These are phyloP conservation scores for Pyrgilauda ruficollis DNA, from an alignment of 2,113 vertebrate species.

Conservation along the genomic window DNA sequence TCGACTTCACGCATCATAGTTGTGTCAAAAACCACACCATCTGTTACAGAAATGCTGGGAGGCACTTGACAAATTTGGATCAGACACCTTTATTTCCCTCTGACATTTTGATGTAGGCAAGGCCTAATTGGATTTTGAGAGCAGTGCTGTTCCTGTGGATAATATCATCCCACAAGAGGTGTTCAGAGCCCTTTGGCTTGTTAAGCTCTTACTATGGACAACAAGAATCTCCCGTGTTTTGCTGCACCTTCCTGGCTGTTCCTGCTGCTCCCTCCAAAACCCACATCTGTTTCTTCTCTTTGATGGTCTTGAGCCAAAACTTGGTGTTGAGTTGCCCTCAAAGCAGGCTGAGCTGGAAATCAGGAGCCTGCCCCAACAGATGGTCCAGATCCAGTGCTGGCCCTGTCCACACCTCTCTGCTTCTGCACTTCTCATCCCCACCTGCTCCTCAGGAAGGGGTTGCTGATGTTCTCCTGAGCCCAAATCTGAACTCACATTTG, in stretches of 20 bases:
- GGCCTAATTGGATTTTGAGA: not conserved
- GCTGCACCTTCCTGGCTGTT: not conserved
- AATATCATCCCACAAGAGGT: not conserved
- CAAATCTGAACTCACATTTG: not conserved
- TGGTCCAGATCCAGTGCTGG: rapidly evolving
- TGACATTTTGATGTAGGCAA: not conserved
- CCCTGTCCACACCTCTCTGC: not conserved
- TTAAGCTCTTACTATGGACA: not conserved
- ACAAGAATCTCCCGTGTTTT: not conserved
- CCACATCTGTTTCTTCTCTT: not conserved
- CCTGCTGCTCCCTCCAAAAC: not conserved
- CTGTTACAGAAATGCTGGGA: not conserved
- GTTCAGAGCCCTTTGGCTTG: rapidly evolving
- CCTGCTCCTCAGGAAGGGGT: not conserved
- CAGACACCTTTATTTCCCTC: not conserved
- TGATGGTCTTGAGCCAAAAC: not conserved
- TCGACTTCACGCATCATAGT: not conserved
- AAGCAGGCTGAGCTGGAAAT: not conserved
- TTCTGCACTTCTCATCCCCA: not conserved
- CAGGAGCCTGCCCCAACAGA: not conserved
- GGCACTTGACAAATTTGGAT: not conserved
- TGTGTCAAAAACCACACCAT: conserved; percentile 9
- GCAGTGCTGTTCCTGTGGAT: rapidly evolving
- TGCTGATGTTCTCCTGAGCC: not conserved
- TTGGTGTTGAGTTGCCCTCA: not conserved